Evolutionary conservation across 2,888 invertebrate genomes (phyloP).

Genomic region (Macaria liturata): DNA sequence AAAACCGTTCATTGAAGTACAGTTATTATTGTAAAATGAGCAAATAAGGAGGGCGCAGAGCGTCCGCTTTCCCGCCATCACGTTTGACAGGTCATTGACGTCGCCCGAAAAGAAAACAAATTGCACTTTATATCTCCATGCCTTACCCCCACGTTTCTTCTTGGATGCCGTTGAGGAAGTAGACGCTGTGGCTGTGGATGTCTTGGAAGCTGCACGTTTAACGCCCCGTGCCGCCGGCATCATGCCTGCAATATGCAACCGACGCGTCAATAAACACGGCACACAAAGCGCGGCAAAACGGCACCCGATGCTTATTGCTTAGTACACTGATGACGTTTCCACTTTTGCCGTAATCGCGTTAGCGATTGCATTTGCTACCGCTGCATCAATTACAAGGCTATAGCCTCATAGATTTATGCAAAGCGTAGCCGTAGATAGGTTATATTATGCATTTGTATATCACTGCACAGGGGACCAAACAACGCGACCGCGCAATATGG

Average conservation of each 20-base stretch:
- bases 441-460: conserved; percentile 81
- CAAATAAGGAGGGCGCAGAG: conserved; percentile 38
- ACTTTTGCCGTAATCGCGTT: conserved; percentile 70
- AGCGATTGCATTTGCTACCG: conserved; percentile 60
- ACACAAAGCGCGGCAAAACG: conserved; percentile 67
- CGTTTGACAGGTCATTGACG: conserved; percentile 82
- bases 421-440: conserved; percentile 74
- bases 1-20: conserved; percentile 27
- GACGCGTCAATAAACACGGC: conserved; percentile 71
- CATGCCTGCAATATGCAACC: conserved; percentile 76
- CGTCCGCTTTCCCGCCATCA: conserved; percentile 73
- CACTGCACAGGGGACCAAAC: conserved; percentile 74
- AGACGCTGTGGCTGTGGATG: conserved; percentile 59
- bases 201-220: conserved; percentile 77
- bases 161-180: conserved; percentile 65
- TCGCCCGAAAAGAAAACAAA: conserved; percentile 80
- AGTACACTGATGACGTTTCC: conserved; percentile 64
- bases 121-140: conserved; percentile 48
- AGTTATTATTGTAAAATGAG: conserved; percentile 40
- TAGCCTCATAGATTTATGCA: conserved; percentile 72
- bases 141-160: conserved; percentile 79
- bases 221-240: conserved; percentile 81
- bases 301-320: conserved; percentile 42
- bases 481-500: conserved; percentile 61
- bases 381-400: conserved; percentile 74